Evolutionary conservation across 2,797 vertebrate genomes (phyloP).

Genomic region (Chromobotia macracanthus): DNA sequence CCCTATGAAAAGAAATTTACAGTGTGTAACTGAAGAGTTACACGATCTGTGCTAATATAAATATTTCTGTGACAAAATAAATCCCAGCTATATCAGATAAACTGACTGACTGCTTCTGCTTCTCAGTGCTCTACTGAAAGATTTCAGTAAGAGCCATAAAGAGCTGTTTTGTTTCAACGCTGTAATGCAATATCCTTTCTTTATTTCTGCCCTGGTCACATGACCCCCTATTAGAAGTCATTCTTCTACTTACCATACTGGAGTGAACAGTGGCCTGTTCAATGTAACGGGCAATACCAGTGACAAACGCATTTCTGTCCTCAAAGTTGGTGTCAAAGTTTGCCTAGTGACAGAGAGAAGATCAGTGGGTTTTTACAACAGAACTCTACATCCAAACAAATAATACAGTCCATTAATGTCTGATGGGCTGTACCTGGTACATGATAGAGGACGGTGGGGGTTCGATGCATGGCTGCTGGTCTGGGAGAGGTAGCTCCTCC

Average conservation of each 20-base stretch:
- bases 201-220: conserved; percentile 49
- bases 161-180: conserved; percentile 35
- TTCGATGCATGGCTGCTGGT: conserved; percentile 99
- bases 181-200: conserved; percentile 43
- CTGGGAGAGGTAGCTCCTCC: conserved; percentile 97
- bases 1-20: background rate
- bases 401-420: background rate
- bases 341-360: conserved; percentile 76
- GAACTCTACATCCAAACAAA: background rate
- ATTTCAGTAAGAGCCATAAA: conserved; percentile 32
- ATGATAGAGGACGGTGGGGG: conserved; percentile 98
- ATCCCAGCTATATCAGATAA: background rate
- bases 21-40: background rate
- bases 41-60: background rate
- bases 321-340: conserved; percentile 99
- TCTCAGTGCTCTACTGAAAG: conserved; percentile 10
- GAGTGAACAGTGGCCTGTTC: conserved; percentile 98
- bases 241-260: conserved; percentile 91
- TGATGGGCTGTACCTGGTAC: conserved; percentile 87
- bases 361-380: background rate
- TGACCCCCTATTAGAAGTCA: conserved; percentile 27
- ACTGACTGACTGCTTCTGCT: conserved; percentile 17
- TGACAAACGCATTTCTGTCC: conserved; percentile 98
- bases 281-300: conserved; percentile 96
- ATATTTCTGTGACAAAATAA: background rate